phyloP scores from a whole-genome alignment of 2,888 invertebrate species.

The Drosophila niveifrons region DNA sequence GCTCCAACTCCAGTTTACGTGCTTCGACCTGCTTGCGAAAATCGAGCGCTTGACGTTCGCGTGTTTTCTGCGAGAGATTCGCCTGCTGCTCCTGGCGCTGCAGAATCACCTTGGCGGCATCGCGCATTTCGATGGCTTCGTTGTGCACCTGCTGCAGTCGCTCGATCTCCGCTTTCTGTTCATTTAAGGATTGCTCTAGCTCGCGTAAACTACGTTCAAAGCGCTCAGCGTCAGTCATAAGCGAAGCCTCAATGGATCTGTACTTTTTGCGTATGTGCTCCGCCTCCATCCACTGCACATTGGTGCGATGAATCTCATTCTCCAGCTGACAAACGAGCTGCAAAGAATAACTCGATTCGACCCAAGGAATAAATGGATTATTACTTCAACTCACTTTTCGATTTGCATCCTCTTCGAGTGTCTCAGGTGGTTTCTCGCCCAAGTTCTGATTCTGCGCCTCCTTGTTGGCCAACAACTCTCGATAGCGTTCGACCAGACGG shows the following conservation, averaged over 20 bases:
- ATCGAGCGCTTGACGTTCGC: constrained; percentile 88
- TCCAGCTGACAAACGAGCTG: constrained; percentile 90
- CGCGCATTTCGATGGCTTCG: constrained; percentile 91
- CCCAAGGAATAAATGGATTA: background rate
- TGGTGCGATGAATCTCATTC: constrained; percentile 92
- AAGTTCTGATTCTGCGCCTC: constrained; percentile 84
- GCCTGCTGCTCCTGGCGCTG: constrained; percentile 90
- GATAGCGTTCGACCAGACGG: constrained; percentile 88
- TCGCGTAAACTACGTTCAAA: constrained; percentile 91
- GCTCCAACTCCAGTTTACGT: constrained; percentile 90
- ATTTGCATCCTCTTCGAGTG: constrained; percentile 87
- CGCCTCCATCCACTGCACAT: constrained; percentile 93
- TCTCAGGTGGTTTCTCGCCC: constrained; percentile 84
- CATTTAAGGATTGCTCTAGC: constrained; percentile 89
- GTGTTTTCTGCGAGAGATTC: constrained; percentile 88
- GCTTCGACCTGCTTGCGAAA: constrained; percentile 90
- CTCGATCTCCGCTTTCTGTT: constrained; percentile 91
- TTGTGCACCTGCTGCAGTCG: constrained; percentile 90
- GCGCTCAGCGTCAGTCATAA: constrained; percentile 90
- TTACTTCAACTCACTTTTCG: constrained; percentile 87
- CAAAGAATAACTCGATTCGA: background rate
- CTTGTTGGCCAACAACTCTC: constrained; percentile 87
- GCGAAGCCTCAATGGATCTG: constrained; percentile 89
- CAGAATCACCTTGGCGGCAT: constrained; percentile 89
- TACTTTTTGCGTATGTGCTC: constrained; percentile 92